A percentile compares a stretch with the other conserved stretches of the same genome.
Conservation (phyloP, 2,113 vertebrate genomes). For the Corapipo altera region DNA sequence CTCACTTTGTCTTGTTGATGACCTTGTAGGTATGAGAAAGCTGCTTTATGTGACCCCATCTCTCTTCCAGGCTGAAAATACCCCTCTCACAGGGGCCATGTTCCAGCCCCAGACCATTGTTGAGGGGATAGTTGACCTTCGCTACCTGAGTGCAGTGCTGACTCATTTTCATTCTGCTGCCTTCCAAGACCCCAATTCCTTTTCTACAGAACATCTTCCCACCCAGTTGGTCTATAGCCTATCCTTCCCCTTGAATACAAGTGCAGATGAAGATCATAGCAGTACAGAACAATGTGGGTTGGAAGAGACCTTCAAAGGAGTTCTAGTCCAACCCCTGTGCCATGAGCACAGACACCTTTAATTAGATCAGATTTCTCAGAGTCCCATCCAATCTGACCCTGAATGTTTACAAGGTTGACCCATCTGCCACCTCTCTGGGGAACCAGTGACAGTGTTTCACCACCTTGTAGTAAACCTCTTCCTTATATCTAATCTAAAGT, state of each 20-base stretch:
- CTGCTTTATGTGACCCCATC: not conserved
- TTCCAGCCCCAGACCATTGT: rapidly evolving
- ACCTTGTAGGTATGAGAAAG: not conserved
- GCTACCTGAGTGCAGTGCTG: not conserved
- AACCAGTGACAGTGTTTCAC: not conserved
- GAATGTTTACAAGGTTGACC: not conserved
- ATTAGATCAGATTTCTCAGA: not conserved
- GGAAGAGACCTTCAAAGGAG: not conserved
- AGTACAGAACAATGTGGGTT: not conserved
- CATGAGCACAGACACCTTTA: not conserved
- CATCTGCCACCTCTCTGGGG: not conserved
- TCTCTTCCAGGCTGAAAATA: not conserved
- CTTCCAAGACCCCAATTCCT: not conserved
- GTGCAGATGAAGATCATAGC: not conserved
- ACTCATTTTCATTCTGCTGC: not conserved
- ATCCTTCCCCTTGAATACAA: not conserved
- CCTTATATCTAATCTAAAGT: not conserved
- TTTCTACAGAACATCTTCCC: not conserved
- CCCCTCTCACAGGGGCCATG: not conserved
- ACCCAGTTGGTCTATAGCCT: not conserved
- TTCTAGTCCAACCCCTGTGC: not conserved
- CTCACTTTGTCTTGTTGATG: not conserved
- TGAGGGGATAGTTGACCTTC: not conserved
- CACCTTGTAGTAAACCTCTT: not conserved
- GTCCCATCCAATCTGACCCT: not conserved